Evolutionary conservation across 2,113 vertebrate genomes (phyloP).

Genomic region (Brachyhypopomus occidentalis): DNA sequence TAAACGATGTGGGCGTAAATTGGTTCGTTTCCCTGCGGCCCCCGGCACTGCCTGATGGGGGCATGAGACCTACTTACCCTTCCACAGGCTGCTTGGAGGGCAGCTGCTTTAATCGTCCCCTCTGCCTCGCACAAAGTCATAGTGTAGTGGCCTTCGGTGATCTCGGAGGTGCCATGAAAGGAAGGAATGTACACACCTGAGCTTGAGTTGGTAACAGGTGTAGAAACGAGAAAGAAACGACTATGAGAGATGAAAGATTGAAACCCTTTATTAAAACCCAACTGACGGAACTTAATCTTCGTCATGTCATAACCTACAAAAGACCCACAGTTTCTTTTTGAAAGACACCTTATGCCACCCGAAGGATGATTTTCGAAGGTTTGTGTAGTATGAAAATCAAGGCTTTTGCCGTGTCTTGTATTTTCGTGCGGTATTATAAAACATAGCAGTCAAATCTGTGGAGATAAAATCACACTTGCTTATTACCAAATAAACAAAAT

Average conservation of each 20-base stretch:
- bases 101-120: conserved; percentile 29
- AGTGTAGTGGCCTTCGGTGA: conserved; percentile 8
- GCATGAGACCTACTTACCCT: conserved; percentile 35
- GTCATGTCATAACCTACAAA: background rate
- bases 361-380: too few relatives aligned
- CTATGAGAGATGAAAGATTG: background rate
- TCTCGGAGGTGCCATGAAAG: conserved; percentile 9
- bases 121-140: background rate
- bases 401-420: too few relatives aligned
- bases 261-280: background rate
- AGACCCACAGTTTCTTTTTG: background rate
- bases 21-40: conserved; percentile 55
- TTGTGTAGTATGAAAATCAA: too few relatives aligned
- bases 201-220: too few relatives aligned
- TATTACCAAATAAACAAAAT: conserved; percentile 36
- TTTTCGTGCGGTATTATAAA: background rate
- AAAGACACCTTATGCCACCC: background rate
- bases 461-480: background rate
- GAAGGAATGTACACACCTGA: background rate
- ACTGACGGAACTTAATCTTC: background rate
- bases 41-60: conserved; percentile 59
- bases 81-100: conserved; percentile 34
- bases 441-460: background rate
- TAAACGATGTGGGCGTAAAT: conserved; percentile 62
- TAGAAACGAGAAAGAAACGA: background rate